Conservation (phyloP, 2,113 vertebrate species). For the Cyprinodon variegatus region DNA sequence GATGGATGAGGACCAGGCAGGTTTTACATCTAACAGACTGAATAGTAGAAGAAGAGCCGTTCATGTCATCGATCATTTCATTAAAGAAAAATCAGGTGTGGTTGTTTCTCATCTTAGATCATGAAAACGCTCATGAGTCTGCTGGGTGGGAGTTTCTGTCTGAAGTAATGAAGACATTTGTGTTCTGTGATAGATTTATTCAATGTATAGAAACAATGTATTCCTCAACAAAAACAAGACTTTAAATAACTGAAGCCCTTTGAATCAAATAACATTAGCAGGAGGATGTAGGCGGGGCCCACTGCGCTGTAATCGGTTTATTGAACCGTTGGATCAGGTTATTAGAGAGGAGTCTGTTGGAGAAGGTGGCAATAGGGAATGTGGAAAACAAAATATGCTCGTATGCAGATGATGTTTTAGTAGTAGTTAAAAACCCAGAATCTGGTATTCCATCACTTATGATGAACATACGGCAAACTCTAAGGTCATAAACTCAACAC, state of each 20-base stretch:
- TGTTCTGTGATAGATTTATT: neutral
- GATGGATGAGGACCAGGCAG: neutral
- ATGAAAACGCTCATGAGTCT: neutral
- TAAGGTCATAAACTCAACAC: too few species aligned
- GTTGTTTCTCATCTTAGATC: neutral
- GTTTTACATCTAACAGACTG: neutral
- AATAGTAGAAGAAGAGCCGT: neutral
- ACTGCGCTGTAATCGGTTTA: neutral
- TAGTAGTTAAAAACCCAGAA: too few species aligned
- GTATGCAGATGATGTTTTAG: too few species aligned
- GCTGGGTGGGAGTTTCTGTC: neutral
- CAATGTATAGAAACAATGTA: neutral
- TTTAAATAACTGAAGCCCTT: neutral
- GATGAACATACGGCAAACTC: too few species aligned
- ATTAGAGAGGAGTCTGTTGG: neutral
- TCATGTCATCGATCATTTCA: neutral
- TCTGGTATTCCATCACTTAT: too few species aligned
- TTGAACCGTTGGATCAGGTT: neutral
- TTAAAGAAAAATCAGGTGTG: neutral
- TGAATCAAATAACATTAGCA: neutral
- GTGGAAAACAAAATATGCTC: too few species aligned
- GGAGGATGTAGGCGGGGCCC: neutral
- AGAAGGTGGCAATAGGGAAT: neutral
- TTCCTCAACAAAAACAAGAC: neutral
- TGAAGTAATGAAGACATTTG: neutral